Evolutionary conservation across 2,797 vertebrate species (phyloP).

Genomic region (Glossophaga mutica): DNA sequence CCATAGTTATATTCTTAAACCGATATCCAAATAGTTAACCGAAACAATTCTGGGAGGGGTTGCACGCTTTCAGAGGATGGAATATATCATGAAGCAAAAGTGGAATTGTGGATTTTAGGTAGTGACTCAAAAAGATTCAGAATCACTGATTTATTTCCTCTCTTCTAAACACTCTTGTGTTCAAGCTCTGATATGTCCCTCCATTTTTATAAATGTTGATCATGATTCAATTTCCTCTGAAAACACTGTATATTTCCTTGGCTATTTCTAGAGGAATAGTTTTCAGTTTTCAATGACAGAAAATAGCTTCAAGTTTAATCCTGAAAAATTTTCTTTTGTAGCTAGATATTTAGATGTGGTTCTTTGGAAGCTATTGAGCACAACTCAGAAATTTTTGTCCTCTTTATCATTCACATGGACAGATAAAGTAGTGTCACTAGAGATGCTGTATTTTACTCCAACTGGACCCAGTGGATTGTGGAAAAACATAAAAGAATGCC

Average conservation of each 20-base stretch:
- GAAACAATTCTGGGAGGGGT: not conserved
- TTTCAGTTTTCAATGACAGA: not conserved
- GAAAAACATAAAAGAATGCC: not conserved
- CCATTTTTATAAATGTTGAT: not conserved
- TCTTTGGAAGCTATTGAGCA: not conserved
- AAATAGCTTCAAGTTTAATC: not conserved
- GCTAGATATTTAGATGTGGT: not conserved
- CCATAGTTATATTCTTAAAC: not conserved
- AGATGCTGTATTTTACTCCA: slow-evolving; percentile 8
- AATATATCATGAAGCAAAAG: not conserved
- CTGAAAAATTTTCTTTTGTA: slow-evolving; percentile 3
- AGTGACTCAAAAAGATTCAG: not conserved
- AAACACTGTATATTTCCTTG: not conserved
- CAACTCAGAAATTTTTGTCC: not conserved
- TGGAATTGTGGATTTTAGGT: not conserved
- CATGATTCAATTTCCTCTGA: not conserved
- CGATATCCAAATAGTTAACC: not conserved
- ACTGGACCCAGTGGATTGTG: not conserved
- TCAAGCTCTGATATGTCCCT: not conserved
- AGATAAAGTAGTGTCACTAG: not conserved
- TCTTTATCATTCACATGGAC: not conserved
- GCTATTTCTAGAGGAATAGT: not conserved
- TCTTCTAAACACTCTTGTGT: not conserved
- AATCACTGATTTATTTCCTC: not conserved
- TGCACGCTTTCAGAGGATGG: not conserved